Evolutionary conservation across 2,888 invertebrate genomes (phyloP).

Genomic region (Brenthis daphne): DNA sequence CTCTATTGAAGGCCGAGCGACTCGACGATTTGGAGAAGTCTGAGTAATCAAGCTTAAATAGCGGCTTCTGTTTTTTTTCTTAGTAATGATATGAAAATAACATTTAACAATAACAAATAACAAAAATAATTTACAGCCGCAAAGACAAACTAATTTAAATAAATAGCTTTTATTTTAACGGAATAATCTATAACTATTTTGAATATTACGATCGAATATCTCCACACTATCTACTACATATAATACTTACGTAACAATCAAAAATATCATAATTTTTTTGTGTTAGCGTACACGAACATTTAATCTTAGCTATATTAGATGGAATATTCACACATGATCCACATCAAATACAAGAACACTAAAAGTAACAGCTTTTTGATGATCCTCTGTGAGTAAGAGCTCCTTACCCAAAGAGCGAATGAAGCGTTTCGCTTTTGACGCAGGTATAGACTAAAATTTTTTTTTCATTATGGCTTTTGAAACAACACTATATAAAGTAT

Average conservation of each 20-base stretch:
- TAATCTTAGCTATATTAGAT: no score
- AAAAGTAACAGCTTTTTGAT: slow-evolving; percentile 31
- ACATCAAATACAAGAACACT: slow-evolving; percentile 27
- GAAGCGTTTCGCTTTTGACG: slow-evolving; percentile 23
- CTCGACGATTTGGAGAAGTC: slow-evolving; percentile 4
- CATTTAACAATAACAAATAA: background rate
- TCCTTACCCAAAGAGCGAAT: slow-evolving; percentile 27
- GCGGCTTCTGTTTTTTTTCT: background rate
- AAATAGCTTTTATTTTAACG: no score
- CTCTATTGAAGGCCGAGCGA: slow-evolving; percentile 6
- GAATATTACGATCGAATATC: no score
- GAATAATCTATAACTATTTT: no score
- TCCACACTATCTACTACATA: no score
- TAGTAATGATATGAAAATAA: background rate
- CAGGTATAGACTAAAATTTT: no score
- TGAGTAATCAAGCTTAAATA: slow-evolving; percentile 13
- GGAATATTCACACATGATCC: background rate
- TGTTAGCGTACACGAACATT: no score
- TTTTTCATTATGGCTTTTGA: no score
- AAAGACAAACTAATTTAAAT: no score
- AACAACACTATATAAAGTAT: no score
- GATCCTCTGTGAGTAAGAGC: slow-evolving; percentile 32
- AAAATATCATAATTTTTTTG: no score
- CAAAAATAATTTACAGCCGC: background rate
- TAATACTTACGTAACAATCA: no score